Evolutionary conservation across 2,888 invertebrate species (phyloP), one percentile per base, ranked within the genome.

Genomic region (Xanthostigma xanthostigma): DNA sequence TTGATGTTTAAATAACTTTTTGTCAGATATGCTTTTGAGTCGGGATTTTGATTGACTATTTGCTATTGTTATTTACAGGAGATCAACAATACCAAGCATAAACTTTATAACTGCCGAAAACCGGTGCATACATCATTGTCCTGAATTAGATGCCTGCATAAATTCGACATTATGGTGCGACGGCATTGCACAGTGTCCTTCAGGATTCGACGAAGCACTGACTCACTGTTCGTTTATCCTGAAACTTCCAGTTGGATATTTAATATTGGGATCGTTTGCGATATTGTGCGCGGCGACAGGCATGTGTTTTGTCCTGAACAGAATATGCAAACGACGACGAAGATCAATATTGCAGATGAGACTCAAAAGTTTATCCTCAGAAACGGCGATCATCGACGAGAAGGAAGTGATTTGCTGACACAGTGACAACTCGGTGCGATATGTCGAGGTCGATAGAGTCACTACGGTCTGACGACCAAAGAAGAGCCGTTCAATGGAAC

Each of bases 401-500:
- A 88, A 88, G 67, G 88, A 87, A 68, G 84, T 88, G 72, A 87
- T 89, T 78, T 88, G 89, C 89, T 90, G 90, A 90, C 89, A 87
- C 78, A 87, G 82, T 83, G 88, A 89, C 79, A 86, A 86, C 84
- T 88, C 89, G 81, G 89, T 88, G 73, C 85, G 88, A 65, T 90
- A 89, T 69, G 86, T 89, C 65, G 89, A 90, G 70, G 81, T 90
- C 59, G 90, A 90, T 67, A 79, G 89, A 54, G 89, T 90, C 64
- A 90, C 89, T 62, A 90, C 90, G 57, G 89, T 90, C 75, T 90
- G 87, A 89, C 79, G 72, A 62, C 63, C 27, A 27, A 27, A 27
- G 27, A 27, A 27, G 27, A 27, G 61, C 59, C 57, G 58, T 27
- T 27, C 27, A 54, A 50, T 49, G 44, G 50, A 54, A 46, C 49